Evolutionary conservation across 23 tunicate species (phyloP).

Genomic region (Pegea sp.): DNA sequence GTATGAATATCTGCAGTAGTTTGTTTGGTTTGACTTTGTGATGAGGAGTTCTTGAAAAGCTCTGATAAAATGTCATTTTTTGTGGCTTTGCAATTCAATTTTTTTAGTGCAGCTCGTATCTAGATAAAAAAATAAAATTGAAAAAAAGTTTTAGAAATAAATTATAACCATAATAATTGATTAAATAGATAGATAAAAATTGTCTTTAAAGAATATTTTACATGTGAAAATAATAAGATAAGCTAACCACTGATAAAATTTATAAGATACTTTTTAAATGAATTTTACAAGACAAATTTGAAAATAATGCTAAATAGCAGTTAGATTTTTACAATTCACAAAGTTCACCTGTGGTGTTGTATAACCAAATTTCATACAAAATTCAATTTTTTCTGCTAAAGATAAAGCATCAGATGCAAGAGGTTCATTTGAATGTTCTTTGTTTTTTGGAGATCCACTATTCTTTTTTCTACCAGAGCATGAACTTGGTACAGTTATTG

Average conservation of each 20-base stretch:
- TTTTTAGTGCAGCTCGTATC: slow-evolving; percentile 26
- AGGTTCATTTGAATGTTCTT: not conserved
- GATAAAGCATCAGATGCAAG: slow-evolving; percentile 9
- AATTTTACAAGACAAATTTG: too few species aligned
- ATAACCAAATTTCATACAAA: slow-evolving; percentile 77
- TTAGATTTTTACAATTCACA: not conserved
- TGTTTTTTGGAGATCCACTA: not conserved
- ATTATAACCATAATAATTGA: not conserved
- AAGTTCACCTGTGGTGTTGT: slow-evolving; percentile 17
- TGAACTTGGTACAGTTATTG: too few species aligned
- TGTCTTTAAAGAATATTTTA: too few species aligned
- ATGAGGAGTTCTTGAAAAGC: slow-evolving; percentile 12
- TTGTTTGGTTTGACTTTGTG: slow-evolving; percentile 4
- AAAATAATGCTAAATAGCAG: too few species aligned
- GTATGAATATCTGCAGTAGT: too few species aligned
- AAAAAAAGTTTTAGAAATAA: not conserved
- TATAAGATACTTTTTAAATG: too few species aligned
- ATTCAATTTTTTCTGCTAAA: slow-evolving; percentile 64
- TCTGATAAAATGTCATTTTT: slow-evolving; percentile 68
- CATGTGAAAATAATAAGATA: too few species aligned
- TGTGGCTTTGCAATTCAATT: slow-evolving; percentile 38
- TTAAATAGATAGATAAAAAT: not conserved
- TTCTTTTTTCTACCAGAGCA: too few species aligned
- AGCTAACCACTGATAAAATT: too few species aligned
- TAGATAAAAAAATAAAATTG: slow-evolving; percentile 2